Base-by-base conservation (phyloP, 2,113 vertebrate genomes). In the Platycercus adscitus region DNA sequence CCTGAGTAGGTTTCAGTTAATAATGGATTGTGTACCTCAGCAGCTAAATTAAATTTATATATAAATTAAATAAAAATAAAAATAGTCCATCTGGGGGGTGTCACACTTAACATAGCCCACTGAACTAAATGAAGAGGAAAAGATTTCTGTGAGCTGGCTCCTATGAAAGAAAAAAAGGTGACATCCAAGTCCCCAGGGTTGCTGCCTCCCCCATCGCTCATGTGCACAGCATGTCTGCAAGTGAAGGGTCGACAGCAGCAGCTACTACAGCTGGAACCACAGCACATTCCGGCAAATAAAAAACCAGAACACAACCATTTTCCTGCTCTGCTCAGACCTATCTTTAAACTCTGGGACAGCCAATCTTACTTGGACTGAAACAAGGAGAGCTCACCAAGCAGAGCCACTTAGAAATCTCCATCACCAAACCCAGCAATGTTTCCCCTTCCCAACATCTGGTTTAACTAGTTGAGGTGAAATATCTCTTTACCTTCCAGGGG, bases 401-500 rank as follows among this genome's bases (percentile, higher is more conserved):
- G 41, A 63, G 65, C 49, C 69, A 19, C 6, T 44, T 75, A 72
- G 52, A 94, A 79, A 55, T 49, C 31, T 69, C 21, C 7, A 17
- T 37, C 70, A 21, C 13, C 60, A 66, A 86, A 55, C 2, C 9
- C 46, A 43, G 24, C 28, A 87, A 43, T 6, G 6, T 50, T 68
- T 7, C 31, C 33, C 12, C 29, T 89, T 79, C 47, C 10, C 61
- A 84, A 16, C 9, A 41, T 10, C 28, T 33, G 6, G 10, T 47
- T 81, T 47, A 77, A 56, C 17, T 55, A 58, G 41, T 5, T 31
- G 82, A 86, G 52, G 31, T 4, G 7, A 71, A 95, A 72, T 4
- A 46, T 41, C 3, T 39, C 28, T 69, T 98, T 98, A 99, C 99
- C 99, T 99, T 97, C 99, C 99, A 35, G 99, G 99, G 17, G 99